These are phyloP conservation scores for Phylloscopus whistleri DNA, from an alignment of 2,113 vertebrate genomes.

Conservation along the genomic window DNA sequence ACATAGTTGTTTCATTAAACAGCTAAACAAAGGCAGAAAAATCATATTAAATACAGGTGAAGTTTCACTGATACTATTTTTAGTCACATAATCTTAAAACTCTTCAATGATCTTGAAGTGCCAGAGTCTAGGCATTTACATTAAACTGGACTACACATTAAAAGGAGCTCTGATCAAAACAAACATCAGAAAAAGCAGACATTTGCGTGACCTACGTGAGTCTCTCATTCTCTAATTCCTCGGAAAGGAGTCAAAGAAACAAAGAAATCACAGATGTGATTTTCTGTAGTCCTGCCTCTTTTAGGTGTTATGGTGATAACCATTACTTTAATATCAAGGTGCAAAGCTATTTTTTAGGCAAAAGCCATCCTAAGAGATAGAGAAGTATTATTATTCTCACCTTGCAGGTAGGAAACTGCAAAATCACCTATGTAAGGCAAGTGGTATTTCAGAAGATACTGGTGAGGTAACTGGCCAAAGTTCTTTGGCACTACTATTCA, in stretches of 20 bases:
- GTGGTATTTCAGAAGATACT: background rate
- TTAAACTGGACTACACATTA: background rate
- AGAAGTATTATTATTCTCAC: background rate
- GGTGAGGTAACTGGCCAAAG: background rate
- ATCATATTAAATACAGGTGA: background rate
- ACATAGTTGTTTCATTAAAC: background rate
- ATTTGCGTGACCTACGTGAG: background rate
- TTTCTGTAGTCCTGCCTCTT: background rate
- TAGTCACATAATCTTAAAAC: background rate
- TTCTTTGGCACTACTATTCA: background rate
- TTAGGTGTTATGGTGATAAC: background rate
- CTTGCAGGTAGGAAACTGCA: background rate
- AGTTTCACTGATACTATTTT: background rate
- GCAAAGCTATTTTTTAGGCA: background rate
- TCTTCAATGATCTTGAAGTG: background rate
- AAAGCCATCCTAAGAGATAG: background rate
- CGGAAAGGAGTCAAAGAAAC: background rate
- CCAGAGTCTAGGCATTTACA: background rate
- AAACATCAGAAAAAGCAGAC: background rate
- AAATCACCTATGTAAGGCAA: background rate
- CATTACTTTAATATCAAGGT: background rate
- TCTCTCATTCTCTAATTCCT: background rate
- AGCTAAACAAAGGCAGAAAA: background rate
- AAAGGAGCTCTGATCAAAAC: background rate
- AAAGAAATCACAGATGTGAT: background rate